These are phyloP conservation scores for Scelioninae gen. 1 DNA, from an alignment of 2,888 invertebrate genomes.

Conservation along the genomic window DNA sequence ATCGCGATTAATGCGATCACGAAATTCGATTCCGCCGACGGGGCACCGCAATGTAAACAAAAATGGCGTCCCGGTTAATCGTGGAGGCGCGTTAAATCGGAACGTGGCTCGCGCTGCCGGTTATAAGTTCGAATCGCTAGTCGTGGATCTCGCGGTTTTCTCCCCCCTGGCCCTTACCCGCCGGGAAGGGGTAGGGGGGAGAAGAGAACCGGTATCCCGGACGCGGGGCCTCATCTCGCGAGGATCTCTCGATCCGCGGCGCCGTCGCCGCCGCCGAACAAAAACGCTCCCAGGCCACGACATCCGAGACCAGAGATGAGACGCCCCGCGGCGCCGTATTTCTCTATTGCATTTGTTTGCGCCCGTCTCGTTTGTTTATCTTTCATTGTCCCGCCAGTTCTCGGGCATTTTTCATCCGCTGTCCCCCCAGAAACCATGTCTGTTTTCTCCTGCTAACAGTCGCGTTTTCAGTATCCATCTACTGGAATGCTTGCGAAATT, in stretches of 20 bases:
- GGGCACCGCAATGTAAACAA: conserved; percentile 45
- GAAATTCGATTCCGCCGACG: conserved; percentile 38
- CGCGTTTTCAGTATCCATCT: not conserved
- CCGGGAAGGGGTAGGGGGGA: conserved; percentile 20
- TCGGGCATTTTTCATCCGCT: not conserved
- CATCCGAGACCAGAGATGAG: conserved; percentile 41
- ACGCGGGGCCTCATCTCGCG: conserved; percentile 46
- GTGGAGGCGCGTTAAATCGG: conserved; percentile 49
- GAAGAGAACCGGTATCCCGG: conserved; percentile 60
- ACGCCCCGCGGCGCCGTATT: conserved; percentile 47
- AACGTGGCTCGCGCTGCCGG: conserved; percentile 41
- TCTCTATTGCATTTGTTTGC: conserved; percentile 45
- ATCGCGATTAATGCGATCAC: conserved; percentile 45
- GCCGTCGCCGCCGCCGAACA: conserved; percentile 45
- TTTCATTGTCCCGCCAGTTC: conserved; percentile 19
- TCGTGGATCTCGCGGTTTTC: conserved; percentile 55
- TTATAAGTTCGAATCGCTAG: conserved; percentile 56
- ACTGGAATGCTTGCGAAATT: conserved; percentile 13
- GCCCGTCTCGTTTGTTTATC: conserved; percentile 43
- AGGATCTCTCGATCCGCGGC: conserved; percentile 34
- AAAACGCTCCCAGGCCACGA: conserved; percentile 53
- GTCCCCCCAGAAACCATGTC: not conserved
- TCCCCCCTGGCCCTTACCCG: too few species aligned
- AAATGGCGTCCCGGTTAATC: conserved; percentile 43
- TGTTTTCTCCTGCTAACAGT: conserved; percentile 8